phyloP scores from a whole-genome alignment of 2,113 vertebrate genomes.

The Motacilla alba region DNA sequence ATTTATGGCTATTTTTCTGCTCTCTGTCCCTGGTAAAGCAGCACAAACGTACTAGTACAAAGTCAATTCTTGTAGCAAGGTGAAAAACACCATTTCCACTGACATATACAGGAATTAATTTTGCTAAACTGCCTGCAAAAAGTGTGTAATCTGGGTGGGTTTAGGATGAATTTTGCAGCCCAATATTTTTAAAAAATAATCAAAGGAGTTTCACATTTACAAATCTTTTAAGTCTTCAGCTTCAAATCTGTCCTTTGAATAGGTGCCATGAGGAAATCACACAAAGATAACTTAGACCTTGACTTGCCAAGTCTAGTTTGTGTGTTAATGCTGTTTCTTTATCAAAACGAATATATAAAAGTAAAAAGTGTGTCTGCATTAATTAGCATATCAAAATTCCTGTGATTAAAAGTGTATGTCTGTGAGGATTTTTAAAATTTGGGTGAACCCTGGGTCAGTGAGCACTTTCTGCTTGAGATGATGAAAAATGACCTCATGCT shows the following conservation, averaged over 20 bases:
- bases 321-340: neutral
- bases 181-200: neutral
- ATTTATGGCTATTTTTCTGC: neutral
- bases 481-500: neutral
- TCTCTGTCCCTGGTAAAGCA: neutral
- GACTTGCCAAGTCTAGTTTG: neutral
- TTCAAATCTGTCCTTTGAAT: neutral
- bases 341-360: neutral
- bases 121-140: neutral
- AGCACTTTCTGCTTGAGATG: neutral
- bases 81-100: neutral
- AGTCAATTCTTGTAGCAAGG: neutral
- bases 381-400: neutral
- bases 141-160: neutral
- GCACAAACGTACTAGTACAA: neutral
- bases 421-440: neutral
- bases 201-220: neutral
- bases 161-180: neutral
- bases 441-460: neutral
- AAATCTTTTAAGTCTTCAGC: neutral
- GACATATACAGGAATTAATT: neutral
- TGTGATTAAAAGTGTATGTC: neutral
- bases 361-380: neutral
- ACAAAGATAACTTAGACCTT: neutral
- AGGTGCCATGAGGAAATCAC: neutral